A percentile compares a stretch with the other conserved stretches of the same genome.
Conservation (phyloP, 2,888 invertebrate species). For the Cabera pusaria region DNA sequence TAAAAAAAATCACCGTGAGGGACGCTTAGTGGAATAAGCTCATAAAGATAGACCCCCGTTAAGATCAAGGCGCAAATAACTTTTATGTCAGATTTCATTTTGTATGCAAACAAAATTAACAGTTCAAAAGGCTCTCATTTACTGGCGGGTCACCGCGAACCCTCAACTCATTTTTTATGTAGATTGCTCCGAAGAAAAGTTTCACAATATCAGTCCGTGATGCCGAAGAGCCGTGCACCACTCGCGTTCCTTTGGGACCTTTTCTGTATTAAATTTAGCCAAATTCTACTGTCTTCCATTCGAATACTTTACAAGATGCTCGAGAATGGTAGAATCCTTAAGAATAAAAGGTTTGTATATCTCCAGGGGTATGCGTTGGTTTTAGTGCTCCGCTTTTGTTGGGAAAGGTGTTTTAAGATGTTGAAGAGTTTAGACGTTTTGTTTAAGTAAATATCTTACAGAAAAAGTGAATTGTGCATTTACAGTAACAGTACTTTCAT, state of each 20-base stretch:
- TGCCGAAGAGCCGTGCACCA: slow-evolving; percentile 52
- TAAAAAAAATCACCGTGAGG: no score
- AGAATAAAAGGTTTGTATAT: slow-evolving; percentile 32
- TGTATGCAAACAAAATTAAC: slow-evolving; percentile 79
- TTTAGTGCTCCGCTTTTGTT: slow-evolving; percentile 26
- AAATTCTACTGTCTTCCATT: slow-evolving; percentile 58
- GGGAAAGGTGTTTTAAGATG: slow-evolving; percentile 15
- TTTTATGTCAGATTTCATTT: slow-evolving; percentile 76
- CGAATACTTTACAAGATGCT: slow-evolving; percentile 57
- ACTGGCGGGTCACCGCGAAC: slow-evolving; percentile 74
- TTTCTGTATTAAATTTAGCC: slow-evolving; percentile 66
- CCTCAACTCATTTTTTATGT: slow-evolving; percentile 80
- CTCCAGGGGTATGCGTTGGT: slow-evolving; percentile 22
- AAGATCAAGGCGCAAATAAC: slow-evolving; percentile 65
- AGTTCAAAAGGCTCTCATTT: slow-evolving; percentile 80
- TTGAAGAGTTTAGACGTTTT: slow-evolving; percentile 1
- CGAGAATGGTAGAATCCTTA: slow-evolving; percentile 40
- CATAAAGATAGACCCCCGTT: slow-evolving; percentile 19
- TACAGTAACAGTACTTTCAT: no score
- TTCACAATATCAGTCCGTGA: slow-evolving; percentile 76
- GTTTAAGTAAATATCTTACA: no score
- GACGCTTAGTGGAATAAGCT: slow-evolving; percentile 8
- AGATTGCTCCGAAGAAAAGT: slow-evolving; percentile 79
- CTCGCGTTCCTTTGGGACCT: slow-evolving; percentile 57
- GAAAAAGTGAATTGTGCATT: no score